Conservation (phyloP, 2,888 invertebrate genomes). For the Protodeltote pygarga region DNA sequence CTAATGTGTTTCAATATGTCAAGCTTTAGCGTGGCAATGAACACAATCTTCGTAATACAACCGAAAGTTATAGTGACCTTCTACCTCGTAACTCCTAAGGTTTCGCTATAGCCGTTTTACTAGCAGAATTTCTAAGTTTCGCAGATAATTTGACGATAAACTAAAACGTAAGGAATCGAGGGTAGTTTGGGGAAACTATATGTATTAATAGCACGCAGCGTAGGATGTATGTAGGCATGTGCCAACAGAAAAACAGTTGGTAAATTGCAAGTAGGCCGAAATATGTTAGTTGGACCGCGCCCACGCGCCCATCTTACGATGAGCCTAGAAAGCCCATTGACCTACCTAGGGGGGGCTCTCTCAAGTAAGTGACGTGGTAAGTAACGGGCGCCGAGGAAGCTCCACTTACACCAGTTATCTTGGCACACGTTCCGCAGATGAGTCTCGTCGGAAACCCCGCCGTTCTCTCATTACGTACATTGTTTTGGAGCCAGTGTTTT, state of each 20-base stretch:
- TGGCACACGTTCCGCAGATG: constrained; percentile 64
- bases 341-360: constrained; percentile 61
- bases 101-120: constrained; percentile 18
- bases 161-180: constrained; percentile 26
- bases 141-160: constrained; percentile 32
- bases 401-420: constrained; percentile 52
- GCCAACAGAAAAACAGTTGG: constrained; percentile 62
- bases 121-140: constrained; percentile 27
- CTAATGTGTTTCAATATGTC: not conserved
- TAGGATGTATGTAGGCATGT: constrained; percentile 59
- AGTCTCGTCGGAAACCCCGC: constrained; percentile 68
- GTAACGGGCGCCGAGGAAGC: constrained; percentile 49
- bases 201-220: constrained; percentile 41
- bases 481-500: constrained; percentile 67
- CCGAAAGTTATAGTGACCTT: constrained; percentile 27
- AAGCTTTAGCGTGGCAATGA: constrained; percentile 18
- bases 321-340: constrained; percentile 69
- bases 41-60: constrained; percentile 15
- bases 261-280: constrained; percentile 74
- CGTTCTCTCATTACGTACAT: constrained; percentile 69
- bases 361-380: constrained; percentile 32
- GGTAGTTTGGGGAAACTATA: constrained; percentile 44
- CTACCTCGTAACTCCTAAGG: constrained; percentile 21
- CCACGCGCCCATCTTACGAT: constrained; percentile 58
- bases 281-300: constrained; percentile 63